Evolutionary conservation across 1,140 invertebrate species (phyloP), one percentile per base, ranked within the genome.

Genomic region (Thaumetopoea pityocampa): DNA sequence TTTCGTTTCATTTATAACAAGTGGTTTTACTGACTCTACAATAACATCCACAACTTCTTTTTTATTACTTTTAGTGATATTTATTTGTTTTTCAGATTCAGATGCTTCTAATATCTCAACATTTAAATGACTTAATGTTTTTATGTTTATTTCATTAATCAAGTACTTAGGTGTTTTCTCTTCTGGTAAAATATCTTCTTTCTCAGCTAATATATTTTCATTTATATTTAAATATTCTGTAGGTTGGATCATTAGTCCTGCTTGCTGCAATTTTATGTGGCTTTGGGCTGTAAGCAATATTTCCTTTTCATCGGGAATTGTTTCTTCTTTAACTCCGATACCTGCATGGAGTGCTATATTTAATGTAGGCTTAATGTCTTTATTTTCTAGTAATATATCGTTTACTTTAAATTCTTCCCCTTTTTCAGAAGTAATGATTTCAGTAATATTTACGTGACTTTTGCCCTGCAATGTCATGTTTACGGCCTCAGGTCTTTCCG

Each of bases 301-400:
- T 49, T 73, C 73, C 24, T 46, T 55, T 66, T 81, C 77, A 37
- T 37, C 63, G 2, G 54, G 16, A 15, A 64, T 14, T 10, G 46
- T 62, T 61, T 81, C 71, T 32, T 59, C 44, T 5, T n/a, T n/a
- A n/a, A 69, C 37, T 16, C 27, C 33, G 19, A 73, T 12, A 43
- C 63, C 57, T 6, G 55, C 44, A 18, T 49, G 32, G 17, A 70
- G n/a, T 4, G 26, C 19, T 4, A 52, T 34, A 40, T 60, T 51
- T 16, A 53, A 34, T 5, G 18, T 23, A 29, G 54, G 51, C 33
- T 52, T 23, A 16, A 68, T 33, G 14, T 14, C 24, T 45, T 61
- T 58, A 33, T 12, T 17, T 24, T 49, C 33, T 26, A 48, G 30
- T 22, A 51, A 22, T 15, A 44, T 42, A 3, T 41, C 14, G 20